Evolutionary conservation across 2,888 invertebrate species (phyloP), one percentile per base, ranked within the genome.

Genomic region (Drosophila subsilvestris): DNA sequence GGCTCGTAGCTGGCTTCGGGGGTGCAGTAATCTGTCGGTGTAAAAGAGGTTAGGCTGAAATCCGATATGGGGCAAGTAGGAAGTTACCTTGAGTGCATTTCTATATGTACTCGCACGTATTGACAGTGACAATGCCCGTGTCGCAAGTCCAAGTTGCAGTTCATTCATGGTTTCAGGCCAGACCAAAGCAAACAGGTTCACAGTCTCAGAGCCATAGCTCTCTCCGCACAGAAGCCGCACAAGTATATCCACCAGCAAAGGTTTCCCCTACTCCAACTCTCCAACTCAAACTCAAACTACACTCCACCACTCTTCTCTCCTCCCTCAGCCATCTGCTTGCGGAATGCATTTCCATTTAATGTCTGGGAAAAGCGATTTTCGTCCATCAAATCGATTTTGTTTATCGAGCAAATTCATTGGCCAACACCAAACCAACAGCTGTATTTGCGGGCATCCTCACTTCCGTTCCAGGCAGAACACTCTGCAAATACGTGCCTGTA

Each of bases 61-160:
- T 83, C 66, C 80, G 83, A 83, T 65, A 75, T 75, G 72, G 53
- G 68, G 48, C 86, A 83, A 83, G 83, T 75, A 89, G 90, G 90
- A 90, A 90, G 90, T 90, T 90, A 90, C 90, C 90, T 90, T 90
- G 90, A 90, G 85, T 90, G 90, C 89, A 89, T 90, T 89, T 89
- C 84, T 80, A 77, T 75, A 76, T 71, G 37, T 14, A 14, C 14
- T 14, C 37, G 37, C 37, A 14, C 14, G 37, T 37, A 78, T 83
- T 80, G 82, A 82, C 82, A 83, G 80, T 83, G 88, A 83, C 83
- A 83, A 83, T 83, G 83, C 74, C 57, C 80, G 65, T 6, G 25
- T 25, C 22, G 14, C 37, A 14, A 37, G 37, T 37, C 67, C 66
- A 66, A 67, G 68, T 66, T 68, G 75, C 57, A 63, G 77, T 85